A percentile compares a stretch with the other conserved stretches of the same genome.
Evolutionary conservation across 2,113 vertebrate genomes (phyloP).

Genomic region (Gymnorhina tibicen): DNA sequence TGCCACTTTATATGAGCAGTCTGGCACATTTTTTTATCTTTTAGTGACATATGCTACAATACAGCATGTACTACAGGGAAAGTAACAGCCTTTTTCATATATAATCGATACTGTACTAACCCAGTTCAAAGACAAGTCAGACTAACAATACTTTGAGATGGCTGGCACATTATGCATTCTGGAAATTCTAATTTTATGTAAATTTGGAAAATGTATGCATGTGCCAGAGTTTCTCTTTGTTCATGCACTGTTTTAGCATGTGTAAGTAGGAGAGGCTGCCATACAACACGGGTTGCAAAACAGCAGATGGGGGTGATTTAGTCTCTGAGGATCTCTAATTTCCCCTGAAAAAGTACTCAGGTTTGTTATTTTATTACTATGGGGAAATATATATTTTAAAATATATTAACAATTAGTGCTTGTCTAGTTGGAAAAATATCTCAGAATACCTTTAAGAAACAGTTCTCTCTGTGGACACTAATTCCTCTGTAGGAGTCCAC

Average conservation of each 20-base stretch:
- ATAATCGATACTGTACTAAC: slow-evolving; percentile 9
- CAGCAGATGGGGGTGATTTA: slow-evolving; percentile 68
- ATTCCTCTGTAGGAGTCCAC: slow-evolving; percentile 50
- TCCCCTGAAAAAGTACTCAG: slow-evolving; percentile 53
- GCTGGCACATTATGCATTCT: slow-evolving; percentile 65
- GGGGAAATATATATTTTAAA: slow-evolving; percentile 45
- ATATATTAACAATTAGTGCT: slow-evolving; percentile 35
- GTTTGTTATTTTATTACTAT: slow-evolving; percentile 58
- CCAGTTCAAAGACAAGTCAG: slow-evolving; percentile 40
- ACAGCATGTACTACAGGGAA: not conserved
- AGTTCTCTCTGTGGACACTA: slow-evolving; percentile 17
- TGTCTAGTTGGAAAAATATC: slow-evolving; percentile 34
- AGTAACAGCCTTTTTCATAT: slow-evolving; percentile 12
- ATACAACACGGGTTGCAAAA: slow-evolving; percentile 60
- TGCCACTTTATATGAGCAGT: not conserved
- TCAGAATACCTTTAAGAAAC: slow-evolving; percentile 8
- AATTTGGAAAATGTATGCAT: slow-evolving; percentile 67
- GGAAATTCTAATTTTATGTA: slow-evolving; percentile 73
- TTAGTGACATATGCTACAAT: slow-evolving; percentile 13
- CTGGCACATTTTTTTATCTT: not conserved
- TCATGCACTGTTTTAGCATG: slow-evolving; percentile 68
- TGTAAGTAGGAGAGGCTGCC: slow-evolving; percentile 69
- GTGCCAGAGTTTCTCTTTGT: slow-evolving; percentile 67
- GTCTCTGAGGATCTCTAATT: slow-evolving; percentile 65
- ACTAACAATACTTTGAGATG: slow-evolving; percentile 55